Conservation (phyloP, 2,113 vertebrate genomes). For the Psittacula cyanocephala region DNA sequence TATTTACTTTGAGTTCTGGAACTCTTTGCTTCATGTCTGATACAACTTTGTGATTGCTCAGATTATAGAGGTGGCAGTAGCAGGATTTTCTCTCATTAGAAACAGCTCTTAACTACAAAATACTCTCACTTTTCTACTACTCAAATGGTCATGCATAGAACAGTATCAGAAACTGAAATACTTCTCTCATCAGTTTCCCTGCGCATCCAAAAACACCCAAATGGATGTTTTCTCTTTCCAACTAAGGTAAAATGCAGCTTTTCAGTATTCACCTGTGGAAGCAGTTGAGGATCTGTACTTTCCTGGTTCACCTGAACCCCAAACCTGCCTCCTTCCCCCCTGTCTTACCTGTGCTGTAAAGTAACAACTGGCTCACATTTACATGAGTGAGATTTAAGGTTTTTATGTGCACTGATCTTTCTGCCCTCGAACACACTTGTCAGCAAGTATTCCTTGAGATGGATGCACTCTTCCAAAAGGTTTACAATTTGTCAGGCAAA, state of each 20-base stretch:
- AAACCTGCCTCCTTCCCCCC: background rate
- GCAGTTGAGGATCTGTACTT: background rate
- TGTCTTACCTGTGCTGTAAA: background rate
- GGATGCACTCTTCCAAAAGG: background rate
- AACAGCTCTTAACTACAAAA: background rate
- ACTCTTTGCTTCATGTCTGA: background rate
- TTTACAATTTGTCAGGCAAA: background rate
- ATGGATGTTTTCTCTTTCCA: background rate
- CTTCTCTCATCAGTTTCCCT: background rate
- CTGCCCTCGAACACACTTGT: background rate
- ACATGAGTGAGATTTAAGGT: constrained; percentile 72
- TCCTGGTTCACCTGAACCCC: background rate
- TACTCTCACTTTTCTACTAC: background rate
- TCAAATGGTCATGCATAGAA: background rate
- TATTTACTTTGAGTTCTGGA: background rate
- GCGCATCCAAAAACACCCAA: background rate
- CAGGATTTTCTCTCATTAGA: background rate
- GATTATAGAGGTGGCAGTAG: background rate
- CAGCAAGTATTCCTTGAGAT: background rate
- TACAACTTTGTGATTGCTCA: background rate
- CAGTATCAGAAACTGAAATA: background rate
- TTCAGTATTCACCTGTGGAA: background rate
- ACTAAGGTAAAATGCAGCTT: background rate
- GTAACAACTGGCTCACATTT: background rate
- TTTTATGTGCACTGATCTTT: constrained; percentile 12